Base-by-base conservation (phyloP, 2,797 vertebrate species). In the Sebastes iracundus region DNA sequence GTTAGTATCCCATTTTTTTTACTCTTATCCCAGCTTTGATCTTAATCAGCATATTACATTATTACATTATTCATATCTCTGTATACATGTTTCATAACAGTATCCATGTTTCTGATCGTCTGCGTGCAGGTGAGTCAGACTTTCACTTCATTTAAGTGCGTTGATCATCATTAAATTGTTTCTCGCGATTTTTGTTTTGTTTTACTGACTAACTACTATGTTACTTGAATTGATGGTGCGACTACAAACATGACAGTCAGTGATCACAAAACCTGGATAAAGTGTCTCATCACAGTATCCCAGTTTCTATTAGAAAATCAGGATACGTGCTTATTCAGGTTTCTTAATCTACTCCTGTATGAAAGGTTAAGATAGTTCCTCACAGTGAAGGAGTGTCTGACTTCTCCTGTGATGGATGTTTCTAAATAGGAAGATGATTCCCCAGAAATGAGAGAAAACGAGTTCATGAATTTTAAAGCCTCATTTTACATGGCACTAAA, bases 401-500 rank as follows among this genome's bases (percentile, higher is more conserved):
- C 16, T 20, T 27, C 30, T 64, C 33, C n/a, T 71, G n/a, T 38
- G 49, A 59, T 65, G 10, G 38, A 64, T 46, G 55, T 59, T 55
- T 81, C 67, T 69, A 78, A 77, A 77, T 23, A 74, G n/a, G 53
- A 72, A 68, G 52, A 67, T 67, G 35, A 77, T 61, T 80, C n/a
- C 4, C 30, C 14, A 6, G 14, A 20, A 74, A 56, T 10, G 7
- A 60, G 32, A 56, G 6, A 66, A 81, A 66, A 76, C 30, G 4
- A 56, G n/a, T 65, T 80, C 71, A 75, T 82, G 58, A 46, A 83
- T 82, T 69, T 72, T 20, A 75, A 85, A 75, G 80, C 32, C 62
- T 83, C 30, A 69, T 80, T 85, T 85, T 56, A 77, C 70, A 66
- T 65, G 60, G n/a, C 66, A 56, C 71, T 75, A 82, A 90, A 84